A percentile compares a stretch with the other conserved stretches of the same genome.
Evolutionary conservation across 2,888 invertebrate species (phyloP).

Genomic region (Cerceris rybyensis): DNA sequence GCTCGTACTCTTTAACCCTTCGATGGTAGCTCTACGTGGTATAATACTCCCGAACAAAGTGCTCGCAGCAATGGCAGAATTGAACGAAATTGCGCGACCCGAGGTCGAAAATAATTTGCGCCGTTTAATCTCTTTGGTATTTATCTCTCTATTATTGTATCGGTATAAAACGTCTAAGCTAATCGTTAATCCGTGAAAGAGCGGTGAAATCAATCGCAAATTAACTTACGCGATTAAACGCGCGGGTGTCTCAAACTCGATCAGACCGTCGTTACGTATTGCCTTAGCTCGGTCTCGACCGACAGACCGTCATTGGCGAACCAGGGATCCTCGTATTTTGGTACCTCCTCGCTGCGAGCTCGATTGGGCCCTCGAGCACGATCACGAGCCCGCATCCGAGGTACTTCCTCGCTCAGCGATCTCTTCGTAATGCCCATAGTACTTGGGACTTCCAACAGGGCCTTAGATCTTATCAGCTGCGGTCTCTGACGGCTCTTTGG

Average conservation of each 20-base stretch:
- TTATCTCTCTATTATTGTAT: not conserved
- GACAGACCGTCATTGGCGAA: conserved; percentile 57
- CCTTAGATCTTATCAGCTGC: conserved; percentile 75
- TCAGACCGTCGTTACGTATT: conserved; percentile 80
- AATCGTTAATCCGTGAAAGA: not conserved
- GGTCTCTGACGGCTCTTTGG: conserved; percentile 74
- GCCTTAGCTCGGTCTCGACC: conserved; percentile 74
- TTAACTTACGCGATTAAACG: conserved; percentile 39
- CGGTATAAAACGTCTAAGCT: not conserved
- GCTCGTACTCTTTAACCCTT: not conserved
- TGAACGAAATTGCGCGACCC: not conserved
- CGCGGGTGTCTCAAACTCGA: conserved; percentile 36
- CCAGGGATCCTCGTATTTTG: conserved; percentile 76
- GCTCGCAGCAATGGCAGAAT: not conserved
- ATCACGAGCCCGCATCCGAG: conserved; percentile 70
- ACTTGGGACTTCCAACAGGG: conserved; percentile 75
- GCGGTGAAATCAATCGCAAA: conserved; percentile 33
- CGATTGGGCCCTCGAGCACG: conserved; percentile 72
- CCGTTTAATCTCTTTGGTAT: not conserved
- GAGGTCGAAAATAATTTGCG: not conserved
- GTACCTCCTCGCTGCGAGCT: conserved; percentile 78
- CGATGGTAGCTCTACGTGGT: not conserved
- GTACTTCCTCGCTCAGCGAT: conserved; percentile 79
- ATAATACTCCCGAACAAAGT: not conserved
- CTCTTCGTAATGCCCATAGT: conserved; percentile 74